Evolutionary conservation across 2,888 invertebrate species (phyloP), one percentile per base, ranked within the genome.

Genomic region (Anagyrus pseudococci): DNA sequence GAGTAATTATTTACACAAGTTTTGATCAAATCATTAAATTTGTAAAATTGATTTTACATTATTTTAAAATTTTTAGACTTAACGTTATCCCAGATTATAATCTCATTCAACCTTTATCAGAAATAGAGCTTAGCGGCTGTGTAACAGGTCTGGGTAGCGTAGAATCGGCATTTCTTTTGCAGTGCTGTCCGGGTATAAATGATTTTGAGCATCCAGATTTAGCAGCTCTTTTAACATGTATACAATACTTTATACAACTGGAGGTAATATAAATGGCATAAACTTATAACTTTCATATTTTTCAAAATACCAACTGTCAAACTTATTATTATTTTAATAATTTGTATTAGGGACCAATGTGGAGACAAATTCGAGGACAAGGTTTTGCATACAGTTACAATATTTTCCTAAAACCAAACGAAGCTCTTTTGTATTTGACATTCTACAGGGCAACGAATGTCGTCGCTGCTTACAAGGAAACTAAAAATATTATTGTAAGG

Each of bases 211-310:
- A 87, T 76, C 81, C 86, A 1, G 89, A 91, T 75, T 79, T 90
- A 40, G 89, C 94, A 10, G 88, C 92, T 53, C 82, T 95, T 26
- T 82, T 89, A 71, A 88, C 95, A 29, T 91, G 91, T 68, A 83
- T 94, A 68, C 92, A 94, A 82, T 96, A 95, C 83, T 87, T 96
- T 71, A 90, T 88, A 7, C 94, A 94, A 81, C 84, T 90, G 0
- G 94, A 95, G 85, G 92, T 90, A 77, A 73, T 72, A 40, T n/a
- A n/a, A 20, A 26, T 25, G n/a, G 8, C 13, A 29, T n/a, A 19
- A 37, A n/a, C n/a, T n/a, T n/a, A n/a, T n/a, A n/a, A n/a, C n/a
- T n/a, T n/a, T n/a, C n/a, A n/a, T n/a, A n/a, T n/a, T n/a, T n/a
- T n/a, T n/a, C n/a, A n/a, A n/a, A n/a, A n/a, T n/a, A n/a, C n/a